Base-by-base conservation (phyloP, 2,113 vertebrate genomes). In the Charina bottae region DNA sequence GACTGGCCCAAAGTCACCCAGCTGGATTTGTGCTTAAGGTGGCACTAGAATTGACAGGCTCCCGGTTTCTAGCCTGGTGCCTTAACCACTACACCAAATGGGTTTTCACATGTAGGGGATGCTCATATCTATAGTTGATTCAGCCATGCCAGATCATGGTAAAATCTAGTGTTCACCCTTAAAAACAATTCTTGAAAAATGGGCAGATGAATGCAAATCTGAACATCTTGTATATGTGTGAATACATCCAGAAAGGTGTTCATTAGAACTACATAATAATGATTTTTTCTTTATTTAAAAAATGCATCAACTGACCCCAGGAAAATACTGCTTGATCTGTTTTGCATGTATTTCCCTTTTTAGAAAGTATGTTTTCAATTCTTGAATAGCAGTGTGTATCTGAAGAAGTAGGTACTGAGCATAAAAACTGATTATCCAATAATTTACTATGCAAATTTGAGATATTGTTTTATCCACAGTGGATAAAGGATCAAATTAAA, bases 401-500 rank as follows among this genome's bases (percentile, higher is more conserved):
- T 95, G 92, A 93, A 94, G 90, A 96, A 95, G 93, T 91, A 96
- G 96, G 95, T 96, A 96, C 90, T 83, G 93, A 91, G 93, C 91
- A 94, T 95, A 95, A 93, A 93, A 94, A 96, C 89, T 94, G 92
- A 97, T 97, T 95, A 96, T 95, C 93, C 88, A 95, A 96, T 96
- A 96, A 97, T 96, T 96, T 96, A 95, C 93, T 96, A 96, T 93
- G 93, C 95, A 96, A 96, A 97, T 97, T 96, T 90, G 90, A 95
- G 91, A 92, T 95, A 94, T 92, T 96, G 90, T 96, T 97, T 96
- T 96, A 96, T 94, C 93, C 90, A 95, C 60, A 89, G 49, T 95
- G 96, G 96, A 97, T 96, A 97, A 97, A 97, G 94, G 96, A 96
- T 97, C 96, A 97, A 97, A 97, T 97, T 97, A 96, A 98, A 97